Evolutionary conservation across 2,113 vertebrate genomes (phyloP).

Genomic region (Catharus fuscescens): DNA sequence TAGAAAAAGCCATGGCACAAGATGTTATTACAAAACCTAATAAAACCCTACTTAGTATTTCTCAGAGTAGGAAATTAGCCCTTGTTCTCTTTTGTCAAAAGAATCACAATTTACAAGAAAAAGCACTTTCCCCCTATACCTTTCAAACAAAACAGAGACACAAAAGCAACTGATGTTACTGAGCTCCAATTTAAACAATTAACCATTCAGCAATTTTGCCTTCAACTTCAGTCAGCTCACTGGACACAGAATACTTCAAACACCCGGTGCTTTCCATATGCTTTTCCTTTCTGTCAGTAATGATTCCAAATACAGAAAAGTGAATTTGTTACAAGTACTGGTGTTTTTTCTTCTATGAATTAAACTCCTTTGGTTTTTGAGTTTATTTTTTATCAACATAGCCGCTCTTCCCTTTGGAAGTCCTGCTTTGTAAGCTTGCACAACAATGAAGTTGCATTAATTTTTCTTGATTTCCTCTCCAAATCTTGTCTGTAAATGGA

Average conservation of each 20-base stretch:
- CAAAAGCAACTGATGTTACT: neutral
- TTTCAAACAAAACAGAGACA: neutral
- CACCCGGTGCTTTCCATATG: neutral
- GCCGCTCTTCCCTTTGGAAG: neutral
- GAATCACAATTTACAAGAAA: neutral
- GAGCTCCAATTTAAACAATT: neutral
- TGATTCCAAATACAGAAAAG: neutral
- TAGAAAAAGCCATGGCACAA: neutral
- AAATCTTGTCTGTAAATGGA: neutral
- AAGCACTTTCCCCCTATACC: neutral
- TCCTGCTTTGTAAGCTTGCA: neutral
- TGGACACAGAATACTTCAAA: neutral
- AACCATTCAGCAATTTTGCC: neutral
- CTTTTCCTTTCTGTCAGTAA: neutral
- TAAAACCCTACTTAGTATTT: neutral
- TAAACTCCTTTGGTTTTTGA: neutral
- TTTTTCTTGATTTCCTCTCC: neutral
- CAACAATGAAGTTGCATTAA: neutral
- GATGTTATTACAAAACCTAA: neutral
- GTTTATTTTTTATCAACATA: neutral
- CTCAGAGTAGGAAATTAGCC: neutral
- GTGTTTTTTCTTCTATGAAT: rapidly evolving
- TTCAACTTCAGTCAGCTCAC: neutral
- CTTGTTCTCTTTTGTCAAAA: neutral
- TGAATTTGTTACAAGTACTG: neutral